These are phyloP conservation scores for Caenorhabditis wallacei DNA, from an alignment of 2,888 invertebrate genomes.

Conservation along the genomic window DNA sequence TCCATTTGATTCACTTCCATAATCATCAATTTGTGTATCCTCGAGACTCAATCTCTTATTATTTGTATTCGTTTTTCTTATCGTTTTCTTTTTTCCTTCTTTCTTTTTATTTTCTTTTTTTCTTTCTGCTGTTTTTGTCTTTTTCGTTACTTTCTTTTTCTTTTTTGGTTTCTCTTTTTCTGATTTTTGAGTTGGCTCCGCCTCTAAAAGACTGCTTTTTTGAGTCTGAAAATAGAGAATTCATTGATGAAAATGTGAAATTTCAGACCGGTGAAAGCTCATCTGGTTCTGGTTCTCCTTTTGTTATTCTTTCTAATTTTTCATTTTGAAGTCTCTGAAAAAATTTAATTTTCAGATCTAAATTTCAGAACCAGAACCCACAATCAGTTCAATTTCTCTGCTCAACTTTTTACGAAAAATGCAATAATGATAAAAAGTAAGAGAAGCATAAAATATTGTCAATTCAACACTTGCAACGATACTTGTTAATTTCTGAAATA, in stretches of 20 bases:
- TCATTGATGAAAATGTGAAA: neutral
- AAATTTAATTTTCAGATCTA: too few relatives aligned
- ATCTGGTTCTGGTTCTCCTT: slow-evolving; percentile 44
- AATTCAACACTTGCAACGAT: slow-evolving; percentile 11
- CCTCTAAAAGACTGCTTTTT: slow-evolving; percentile 29
- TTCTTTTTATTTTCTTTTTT: slow-evolving; percentile 32
- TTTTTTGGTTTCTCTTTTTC: slow-evolving; percentile 32
- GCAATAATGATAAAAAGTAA: slow-evolving; percentile 49
- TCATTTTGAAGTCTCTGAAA: slow-evolving; percentile 14
- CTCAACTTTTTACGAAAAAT: slow-evolving; percentile 42
- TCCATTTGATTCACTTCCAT: neutral
- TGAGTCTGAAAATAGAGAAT: slow-evolving; percentile 45
- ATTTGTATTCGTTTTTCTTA: slow-evolving; percentile 19
- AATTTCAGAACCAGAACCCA: slow-evolving; percentile 22
- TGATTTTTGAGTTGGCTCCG: slow-evolving; percentile 52
- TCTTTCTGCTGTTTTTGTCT: slow-evolving; percentile 11
- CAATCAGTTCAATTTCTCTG: slow-evolving; percentile 37
- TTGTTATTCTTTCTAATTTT: slow-evolving; percentile 43
- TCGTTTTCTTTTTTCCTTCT: slow-evolving; percentile 22
- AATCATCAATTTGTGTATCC: slow-evolving; percentile 34
- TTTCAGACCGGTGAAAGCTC: slow-evolving; percentile 17
- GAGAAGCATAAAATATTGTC: slow-evolving; percentile 23
- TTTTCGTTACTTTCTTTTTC: slow-evolving; percentile 22
- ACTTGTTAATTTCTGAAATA: slow-evolving; percentile 3
- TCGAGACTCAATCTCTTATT: slow-evolving; percentile 29